Base-by-base conservation (phyloP, 2,888 invertebrate species). In the Lasioglossum morio region DNA sequence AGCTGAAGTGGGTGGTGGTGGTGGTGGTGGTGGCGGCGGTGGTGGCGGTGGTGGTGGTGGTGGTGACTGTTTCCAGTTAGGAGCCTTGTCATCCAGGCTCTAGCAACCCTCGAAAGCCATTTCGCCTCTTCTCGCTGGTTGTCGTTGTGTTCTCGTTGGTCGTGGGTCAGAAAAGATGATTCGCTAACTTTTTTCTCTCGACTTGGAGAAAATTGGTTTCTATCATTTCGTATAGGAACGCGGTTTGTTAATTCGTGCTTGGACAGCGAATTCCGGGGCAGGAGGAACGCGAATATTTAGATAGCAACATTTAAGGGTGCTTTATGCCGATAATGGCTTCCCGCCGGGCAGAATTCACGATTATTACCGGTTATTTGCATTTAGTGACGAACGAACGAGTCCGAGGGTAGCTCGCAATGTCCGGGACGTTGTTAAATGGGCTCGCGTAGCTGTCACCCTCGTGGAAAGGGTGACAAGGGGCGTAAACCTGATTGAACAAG, bases 401-500 rank as follows among this genome's bases (percentile, higher is more conserved):
- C 27, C 40, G 69, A 19, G 75, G 27, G 46, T 30, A 66, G 37
- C 12, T 78, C 23, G 30, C 43, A 72, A 76, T 27, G 34, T 30
- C 30, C 57, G 48, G 57, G 75, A n/a, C 69, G 19, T 37, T 69
- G 60, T 63, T 53, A 53, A 72, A 53, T 63, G 43, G 57, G 30
- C 77, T 53, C 30, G 48, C 37, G 1, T 30, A 57, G 5, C 69
- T 66, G 76, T 77, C 53, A 7, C 5, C 66, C 72, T 7, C 19
- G 63, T 43, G 81, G 73, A 76, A 77, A 69, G 77, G 82, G 70
- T 69, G 77, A 84, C 77, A 37, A 37, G 69, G 66, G 76, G 69
- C 70, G 82, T 78, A 87, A 89, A 90, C 86, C 86, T 83, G 77
- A 72, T 70, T 48, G 77, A 75, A 84, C 86, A 87, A 79, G 75